These are phyloP conservation scores for Zaprionus davidi DNA, from an alignment of 1,140 invertebrate species.

Conservation along the genomic window DNA sequence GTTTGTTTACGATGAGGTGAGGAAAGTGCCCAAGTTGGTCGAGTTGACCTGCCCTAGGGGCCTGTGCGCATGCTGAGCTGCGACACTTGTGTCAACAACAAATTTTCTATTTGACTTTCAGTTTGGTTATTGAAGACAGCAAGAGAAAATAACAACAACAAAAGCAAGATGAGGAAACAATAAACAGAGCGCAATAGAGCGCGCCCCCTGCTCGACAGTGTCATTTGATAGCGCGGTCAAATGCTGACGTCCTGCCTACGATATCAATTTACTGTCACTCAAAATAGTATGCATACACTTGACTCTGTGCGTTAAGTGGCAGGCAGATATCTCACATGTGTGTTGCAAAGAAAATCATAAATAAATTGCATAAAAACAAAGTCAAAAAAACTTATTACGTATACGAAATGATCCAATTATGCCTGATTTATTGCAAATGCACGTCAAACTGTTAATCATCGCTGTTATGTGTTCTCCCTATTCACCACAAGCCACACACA, in stretches of 20 bases:
- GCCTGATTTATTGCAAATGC: not conserved
- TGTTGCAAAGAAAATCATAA: not conserved
- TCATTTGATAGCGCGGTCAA: slow-evolving; percentile 72
- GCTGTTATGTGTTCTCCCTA: not conserved
- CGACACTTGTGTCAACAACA: slow-evolving; percentile 68
- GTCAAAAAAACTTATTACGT: not conserved
- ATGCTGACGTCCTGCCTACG: slow-evolving; percentile 41
- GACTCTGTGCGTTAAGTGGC: not conserved
- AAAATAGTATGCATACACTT: slow-evolving; percentile 11
- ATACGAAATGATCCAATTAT: not conserved
- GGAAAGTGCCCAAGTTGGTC: slow-evolving; percentile 45
- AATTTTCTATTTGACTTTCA: slow-evolving; percentile 64
- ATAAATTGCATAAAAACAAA: not conserved
- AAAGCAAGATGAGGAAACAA: not conserved
- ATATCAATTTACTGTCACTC: slow-evolving; percentile 36
- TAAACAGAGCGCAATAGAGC: slow-evolving; percentile 23
- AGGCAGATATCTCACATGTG: not conserved
- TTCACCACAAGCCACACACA: not conserved
- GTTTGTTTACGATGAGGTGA: slow-evolving; percentile 57
- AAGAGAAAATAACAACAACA: slow-evolving; percentile 28
- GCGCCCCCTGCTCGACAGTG: slow-evolving; percentile 26
- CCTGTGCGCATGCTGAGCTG: slow-evolving; percentile 27
- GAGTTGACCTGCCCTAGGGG: slow-evolving; percentile 50
- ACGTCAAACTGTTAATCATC: slow-evolving; percentile 3
- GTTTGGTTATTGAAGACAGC: slow-evolving; percentile 42